Evolutionary conservation across 2,113 vertebrate genomes (phyloP), one percentile per base, ranked within the genome.

Genomic region (Myotis brandtii): DNA sequence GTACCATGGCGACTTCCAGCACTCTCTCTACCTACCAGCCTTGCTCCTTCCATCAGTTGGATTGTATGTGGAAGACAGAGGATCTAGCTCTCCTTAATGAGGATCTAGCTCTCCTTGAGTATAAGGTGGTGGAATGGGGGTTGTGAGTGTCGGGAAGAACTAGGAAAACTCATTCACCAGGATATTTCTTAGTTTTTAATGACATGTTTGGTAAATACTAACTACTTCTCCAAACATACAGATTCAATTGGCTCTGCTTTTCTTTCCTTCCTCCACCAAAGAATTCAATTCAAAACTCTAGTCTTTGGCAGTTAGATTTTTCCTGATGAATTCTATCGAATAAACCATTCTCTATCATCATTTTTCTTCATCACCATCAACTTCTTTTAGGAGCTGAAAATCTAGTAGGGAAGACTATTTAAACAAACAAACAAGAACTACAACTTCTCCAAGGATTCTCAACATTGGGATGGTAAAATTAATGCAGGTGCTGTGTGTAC

Each of bases 221-320:
- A 56, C 32, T 59, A 79, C 27, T 85, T 81, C 86, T 87, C 12
- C 40, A 81, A 95, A 81, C n/a, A 6, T 37, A 27, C 30, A 80
- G 21, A 89, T 77, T 96, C 43, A 67, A 5, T 67, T 81, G 43
- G 7, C 27, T 76, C 48, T 85, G 34, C 69, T 89, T 69, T 46
- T 95, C 37, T 91, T 96, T 91, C 72, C 52, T 94, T 94, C 66
- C 82, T 76, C 43, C 6, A 30, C 56, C 70, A 81, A 87, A 93
- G 9, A 82, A 83, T 83, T 95, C 56, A 87, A 10, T 64, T 94
- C 76, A 76, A n/a, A 89, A 94, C 17, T 94, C 13, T 32, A 64
- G 62, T 64, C 62, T 64, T 64, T 14, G 25, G 27, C 43, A 50
- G 30, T 59, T 73, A 40, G 34, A 25, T 89, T 80, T 82, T 80